Evolutionary conservation across 1,140 invertebrate genomes (phyloP).

Genomic region (Cotesia vestalis): DNA sequence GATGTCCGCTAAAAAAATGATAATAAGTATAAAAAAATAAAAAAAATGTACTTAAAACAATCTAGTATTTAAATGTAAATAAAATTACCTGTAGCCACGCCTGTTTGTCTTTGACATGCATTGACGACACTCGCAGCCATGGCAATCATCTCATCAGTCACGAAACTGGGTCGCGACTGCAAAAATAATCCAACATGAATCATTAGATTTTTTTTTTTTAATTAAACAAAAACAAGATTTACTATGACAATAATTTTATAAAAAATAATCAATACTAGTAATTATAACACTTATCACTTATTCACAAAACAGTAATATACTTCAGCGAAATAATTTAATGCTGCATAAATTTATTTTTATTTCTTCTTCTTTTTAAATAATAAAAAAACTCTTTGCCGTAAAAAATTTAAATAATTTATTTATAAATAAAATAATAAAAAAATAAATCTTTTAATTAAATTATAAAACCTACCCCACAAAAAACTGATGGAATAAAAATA

Average conservation of each 20-base stretch:
- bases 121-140: slow-evolving; percentile 57
- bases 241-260: neutral
- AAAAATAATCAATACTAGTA: too few species aligned
- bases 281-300: too few species aligned
- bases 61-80: slow-evolving; percentile 22
- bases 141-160: slow-evolving; percentile 59
- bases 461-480: slow-evolving; percentile 36
- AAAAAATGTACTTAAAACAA: slow-evolving; percentile 12
- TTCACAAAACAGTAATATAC: too few species aligned
- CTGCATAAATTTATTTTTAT: too few species aligned
- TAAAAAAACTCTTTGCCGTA: too few species aligned
- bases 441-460: neutral
- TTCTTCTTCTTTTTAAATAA: too few species aligned
- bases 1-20: slow-evolving; percentile 51
- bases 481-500: slow-evolving; percentile 31
- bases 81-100: slow-evolving; percentile 54
- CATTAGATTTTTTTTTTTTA: slow-evolving; percentile 3
- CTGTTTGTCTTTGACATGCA: slow-evolving; percentile 57
- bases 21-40: slow-evolving; percentile 22
- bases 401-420: neutral
- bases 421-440: neutral
- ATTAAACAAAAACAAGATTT: neutral
- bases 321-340: too few species aligned
- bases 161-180: slow-evolving; percentile 56
- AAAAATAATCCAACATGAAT: slow-evolving; percentile 26